Base-by-base conservation (phyloP, 2,113 vertebrate genomes). In the Gambusia holbrooki region DNA sequence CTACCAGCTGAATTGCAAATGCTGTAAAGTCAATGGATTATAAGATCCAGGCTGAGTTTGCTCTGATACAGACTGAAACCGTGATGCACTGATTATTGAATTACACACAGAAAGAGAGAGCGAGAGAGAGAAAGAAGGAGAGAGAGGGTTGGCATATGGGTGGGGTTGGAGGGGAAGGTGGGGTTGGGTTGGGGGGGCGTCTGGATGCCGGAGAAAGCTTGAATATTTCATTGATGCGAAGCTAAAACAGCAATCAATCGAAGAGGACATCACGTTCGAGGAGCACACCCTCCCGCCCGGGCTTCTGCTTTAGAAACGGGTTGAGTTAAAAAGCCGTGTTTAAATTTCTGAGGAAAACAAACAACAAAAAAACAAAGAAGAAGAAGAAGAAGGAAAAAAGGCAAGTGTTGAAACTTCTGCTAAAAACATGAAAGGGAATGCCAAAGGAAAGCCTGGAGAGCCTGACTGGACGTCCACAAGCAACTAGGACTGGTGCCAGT, bases 211-310 rank as follows among this genome's bases (percentile, higher is more conserved):
- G 74, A 77, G 76, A 69, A 70, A 80, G 67, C 85, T 28, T 87
- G 81, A 85, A 88, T 83, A 89, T 91, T 84, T 85, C 80, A 92
- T 73, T 83, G 81, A 88, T 80, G 80, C 61, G 77, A 84, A 68
- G 79, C 71, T 77, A 85, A 77, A 65, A 61, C 75, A 62, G 66
- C 85, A 88, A 90, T 89, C 87, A 84, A 74, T 75, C 68, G 83
- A 72, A 62, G 76, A 81, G 80, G 71, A 81, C 79, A 42, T 73
- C 65, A 77, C 77, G 70, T 83, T 76, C 45, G 32, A 29, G 22
- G 40, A 42, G 40, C 40, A 13, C 48, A 19, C 7, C 48, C 42
- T 1, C 75, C 69, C 69, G 45, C 68, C 76, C 69, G 58, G 72
- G 69, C 70, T 70, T 73, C 62, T 4, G 73, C 58, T 75, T 74